Base-by-base conservation (phyloP, 2,113 vertebrate genomes). In the Parotia lawesii region DNA sequence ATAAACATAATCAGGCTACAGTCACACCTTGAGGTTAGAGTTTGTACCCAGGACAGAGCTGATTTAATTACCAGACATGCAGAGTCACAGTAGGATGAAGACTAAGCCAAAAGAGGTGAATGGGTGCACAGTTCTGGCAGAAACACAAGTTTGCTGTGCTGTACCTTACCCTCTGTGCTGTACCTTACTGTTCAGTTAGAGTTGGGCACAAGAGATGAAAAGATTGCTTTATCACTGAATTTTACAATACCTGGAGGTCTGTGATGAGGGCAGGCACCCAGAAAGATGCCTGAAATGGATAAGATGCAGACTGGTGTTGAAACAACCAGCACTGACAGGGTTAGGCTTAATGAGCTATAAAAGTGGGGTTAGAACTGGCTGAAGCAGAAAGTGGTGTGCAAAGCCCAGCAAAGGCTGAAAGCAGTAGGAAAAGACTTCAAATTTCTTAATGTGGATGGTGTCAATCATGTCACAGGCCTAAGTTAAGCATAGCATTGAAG, bases 301-400 rank as follows among this genome's bases (percentile, higher is more conserved):
- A 96, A 96, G 75, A 60, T 71, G 75, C 78, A 96, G 79, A 66
- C 47, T 58, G 64, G 21, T 94, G 88, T 93, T 93, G 94, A 88
- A 95, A 95, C 56, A 90, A 88, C 85, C 82, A 73, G 75, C 66
- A 47, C 38, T 80, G 67, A 44, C 90, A 93, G 65, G 85, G 69
- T 24, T 90, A 28, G 64, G 51, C 51, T 92, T 69, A 54, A 87
- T 77, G 64, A 71, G 79, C 79, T 80, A 60, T 51, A 70, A 85
- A 70, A 86, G 67, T 40, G 22, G 51, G 75, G 28, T 35, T 88
- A 45, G 85, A 94, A 94, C 53, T 2, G 3, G 60, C 24, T 83
- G 50, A 78, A 92, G 82, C 45, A 79, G 48, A 85, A 76, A 58
- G 44, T 2, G 1, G 23, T 1, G 0, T 65, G 54, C 45, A 94